Evolutionary conservation across 2,797 vertebrate species (phyloP).

Genomic region (Pseudomugil gertrudae): DNA sequence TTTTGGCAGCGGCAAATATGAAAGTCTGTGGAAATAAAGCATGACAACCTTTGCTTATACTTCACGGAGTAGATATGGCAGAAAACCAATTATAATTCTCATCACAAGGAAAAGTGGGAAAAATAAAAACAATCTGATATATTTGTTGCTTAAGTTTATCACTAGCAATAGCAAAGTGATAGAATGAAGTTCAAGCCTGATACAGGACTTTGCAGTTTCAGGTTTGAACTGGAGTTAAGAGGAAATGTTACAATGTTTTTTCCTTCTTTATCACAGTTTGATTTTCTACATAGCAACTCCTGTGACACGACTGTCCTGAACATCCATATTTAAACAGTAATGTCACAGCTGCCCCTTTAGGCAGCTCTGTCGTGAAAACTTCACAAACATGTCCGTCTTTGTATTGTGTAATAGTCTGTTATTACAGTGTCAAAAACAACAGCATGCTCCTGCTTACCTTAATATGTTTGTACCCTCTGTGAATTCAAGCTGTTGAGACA

Average conservation of each 20-base stretch:
- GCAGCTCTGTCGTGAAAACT: not conserved
- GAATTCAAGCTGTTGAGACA: constrained; percentile 11
- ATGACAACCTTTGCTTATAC: constrained; percentile 9
- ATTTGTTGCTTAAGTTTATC: not conserved
- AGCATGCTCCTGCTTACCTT: constrained; percentile 5
- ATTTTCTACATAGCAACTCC: not conserved
- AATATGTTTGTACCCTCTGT: constrained; percentile 3
- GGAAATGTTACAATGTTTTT: not conserved
- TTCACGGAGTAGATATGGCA: constrained; percentile 18
- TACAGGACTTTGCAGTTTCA: not conserved
- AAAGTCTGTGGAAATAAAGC: constrained; percentile 31
- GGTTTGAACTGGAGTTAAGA: not conserved
- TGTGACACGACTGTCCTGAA: not conserved
- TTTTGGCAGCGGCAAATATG: constrained; percentile 23
- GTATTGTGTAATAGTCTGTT: constrained; percentile 11
- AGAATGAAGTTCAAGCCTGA: not conserved
- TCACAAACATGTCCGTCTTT: constrained; percentile 20
- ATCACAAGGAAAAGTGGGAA: constrained; percentile 1
- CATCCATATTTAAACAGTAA: not conserved
- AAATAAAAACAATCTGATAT: not conserved
- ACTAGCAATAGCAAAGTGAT: not conserved
- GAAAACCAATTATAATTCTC: constrained; percentile 9
- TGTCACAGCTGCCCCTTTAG: not conserved
- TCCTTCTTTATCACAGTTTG: not conserved
- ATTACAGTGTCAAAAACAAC: constrained; percentile 25